Evolutionary conservation across 2,113 vertebrate species (phyloP).

Genomic region (Bufo gargarizans): DNA sequence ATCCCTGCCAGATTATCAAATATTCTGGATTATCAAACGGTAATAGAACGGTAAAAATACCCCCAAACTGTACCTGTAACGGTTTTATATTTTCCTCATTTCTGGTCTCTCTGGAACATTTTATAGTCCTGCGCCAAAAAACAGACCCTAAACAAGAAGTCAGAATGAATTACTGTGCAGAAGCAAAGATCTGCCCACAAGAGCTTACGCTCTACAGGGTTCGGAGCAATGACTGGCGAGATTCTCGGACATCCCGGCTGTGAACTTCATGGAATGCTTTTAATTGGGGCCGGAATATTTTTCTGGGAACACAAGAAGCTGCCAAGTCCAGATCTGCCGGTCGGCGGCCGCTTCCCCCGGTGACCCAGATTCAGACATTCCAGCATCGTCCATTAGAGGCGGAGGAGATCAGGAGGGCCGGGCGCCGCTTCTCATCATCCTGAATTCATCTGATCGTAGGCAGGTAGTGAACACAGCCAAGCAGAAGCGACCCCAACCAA

Average conservation of each 20-base stretch:
- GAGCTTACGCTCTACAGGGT: background rate
- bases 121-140: too few relatives aligned
- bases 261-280: background rate
- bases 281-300: background rate
- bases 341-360: background rate
- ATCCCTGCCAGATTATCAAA: too few relatives aligned
- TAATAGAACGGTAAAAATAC: too few relatives aligned
- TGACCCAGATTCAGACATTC: conserved; percentile 21
- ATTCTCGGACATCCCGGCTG: background rate
- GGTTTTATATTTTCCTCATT: too few relatives aligned
- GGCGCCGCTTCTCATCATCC: background rate
- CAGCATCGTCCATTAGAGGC: background rate
- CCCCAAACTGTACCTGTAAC: too few relatives aligned
- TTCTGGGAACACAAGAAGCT: background rate
- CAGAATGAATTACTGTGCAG: background rate
- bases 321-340: background rate
- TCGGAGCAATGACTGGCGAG: background rate
- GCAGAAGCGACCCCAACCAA: background rate
- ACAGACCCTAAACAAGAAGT: too few relatives aligned
- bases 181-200: background rate
- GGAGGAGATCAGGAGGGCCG: background rate
- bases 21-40: too few relatives aligned
- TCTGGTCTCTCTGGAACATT: too few relatives aligned
- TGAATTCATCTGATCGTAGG: background rate
- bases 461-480: too few relatives aligned